These are phyloP conservation scores for Archivesica marissinica DNA, from an alignment of 1,140 invertebrate species.

Conservation along the genomic window DNA sequence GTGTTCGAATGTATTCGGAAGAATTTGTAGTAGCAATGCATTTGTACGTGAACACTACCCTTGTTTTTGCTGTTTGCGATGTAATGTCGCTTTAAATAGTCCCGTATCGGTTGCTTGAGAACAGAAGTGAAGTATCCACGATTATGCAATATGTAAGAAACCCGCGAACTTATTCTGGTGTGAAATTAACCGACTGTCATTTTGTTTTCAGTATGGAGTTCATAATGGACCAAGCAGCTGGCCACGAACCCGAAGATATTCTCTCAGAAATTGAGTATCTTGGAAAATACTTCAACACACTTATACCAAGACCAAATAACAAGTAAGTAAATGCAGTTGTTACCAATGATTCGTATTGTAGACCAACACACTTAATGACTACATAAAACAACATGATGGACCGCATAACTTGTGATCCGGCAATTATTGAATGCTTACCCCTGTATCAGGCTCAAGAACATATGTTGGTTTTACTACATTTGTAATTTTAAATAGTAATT, in stretches of 20 bases:
- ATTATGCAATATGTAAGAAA: not conserved
- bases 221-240: not conserved
- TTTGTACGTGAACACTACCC: too few relatives aligned
- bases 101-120: too few relatives aligned
- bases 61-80: too few relatives aligned
- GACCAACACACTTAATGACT: not conserved
- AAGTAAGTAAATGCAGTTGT: constrained; percentile 16
- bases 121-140: not conserved
- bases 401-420: not conserved
- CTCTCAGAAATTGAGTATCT: constrained; percentile 19
- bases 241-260: not conserved
- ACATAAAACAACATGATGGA: not conserved
- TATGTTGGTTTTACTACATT: too few relatives aligned
- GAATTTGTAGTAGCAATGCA: too few relatives aligned
- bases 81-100: too few relatives aligned
- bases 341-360: not conserved
- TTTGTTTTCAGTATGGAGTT: not conserved
- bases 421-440: too few relatives aligned
- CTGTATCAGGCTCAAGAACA: too few relatives aligned
- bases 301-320: constrained; percentile 27
- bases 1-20: too few relatives aligned
- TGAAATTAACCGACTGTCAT: not conserved
- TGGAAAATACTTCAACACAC: constrained; percentile 31
- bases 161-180: not conserved
- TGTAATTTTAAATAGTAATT: too few relatives aligned